These are phyloP conservation scores for Theropithecus gelada DNA, from an alignment of 2,113 vertebrate species.

Conservation along the genomic window DNA sequence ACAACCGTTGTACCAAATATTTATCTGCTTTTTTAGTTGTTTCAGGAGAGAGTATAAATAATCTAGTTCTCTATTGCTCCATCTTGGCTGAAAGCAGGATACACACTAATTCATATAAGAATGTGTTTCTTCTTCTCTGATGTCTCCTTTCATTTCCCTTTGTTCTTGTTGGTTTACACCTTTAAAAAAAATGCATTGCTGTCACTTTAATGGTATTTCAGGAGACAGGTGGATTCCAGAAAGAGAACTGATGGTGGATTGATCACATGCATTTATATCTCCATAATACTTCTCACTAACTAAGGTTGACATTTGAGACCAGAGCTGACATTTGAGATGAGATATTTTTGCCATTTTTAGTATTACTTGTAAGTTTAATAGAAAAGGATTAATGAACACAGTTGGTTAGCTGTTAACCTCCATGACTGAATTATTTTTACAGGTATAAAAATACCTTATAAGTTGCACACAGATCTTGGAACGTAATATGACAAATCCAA, in stretches of 20 bases:
- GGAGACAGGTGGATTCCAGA: not conserved
- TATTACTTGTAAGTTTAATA: not conserved
- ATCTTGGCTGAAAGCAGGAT: not conserved
- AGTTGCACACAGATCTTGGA: not conserved
- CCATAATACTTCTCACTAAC: not conserved
- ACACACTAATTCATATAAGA: not conserved
- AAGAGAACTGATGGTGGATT: not conserved
- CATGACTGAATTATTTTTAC: not conserved
- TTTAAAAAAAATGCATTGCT: not conserved
- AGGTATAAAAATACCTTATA: not conserved
- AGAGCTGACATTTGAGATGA: not conserved
- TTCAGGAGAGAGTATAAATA: not conserved
- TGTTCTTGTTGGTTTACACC: not conserved
- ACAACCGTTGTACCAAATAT: not conserved
- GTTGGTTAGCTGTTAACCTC: not conserved
- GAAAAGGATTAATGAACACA: not conserved
- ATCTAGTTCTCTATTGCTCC: not conserved
- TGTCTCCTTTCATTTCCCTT: not conserved
- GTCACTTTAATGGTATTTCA: not conserved
- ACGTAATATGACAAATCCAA: not conserved
- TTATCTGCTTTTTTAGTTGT: not conserved
- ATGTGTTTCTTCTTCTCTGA: not conserved
- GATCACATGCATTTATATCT: not conserved
- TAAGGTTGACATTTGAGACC: not conserved
- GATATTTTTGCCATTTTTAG: not conserved